Base-by-base conservation (phyloP, 2,888 invertebrate genomes). In the Litoditis marina region DNA sequence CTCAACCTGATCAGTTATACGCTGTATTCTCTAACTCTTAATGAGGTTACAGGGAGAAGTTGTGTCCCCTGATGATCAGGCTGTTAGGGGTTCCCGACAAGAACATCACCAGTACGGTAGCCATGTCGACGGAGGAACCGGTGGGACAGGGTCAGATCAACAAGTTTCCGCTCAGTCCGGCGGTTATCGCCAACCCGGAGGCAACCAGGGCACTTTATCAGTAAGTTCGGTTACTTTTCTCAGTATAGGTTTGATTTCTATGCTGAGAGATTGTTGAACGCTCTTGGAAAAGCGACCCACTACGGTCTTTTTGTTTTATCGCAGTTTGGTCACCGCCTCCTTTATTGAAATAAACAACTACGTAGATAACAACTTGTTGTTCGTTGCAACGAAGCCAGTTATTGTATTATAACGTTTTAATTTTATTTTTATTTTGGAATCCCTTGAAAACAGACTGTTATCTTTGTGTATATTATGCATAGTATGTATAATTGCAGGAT, bases 121-220 rank as follows among this genome's bases (percentile, higher is more conserved):
- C 42, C 16, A 27, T 46, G 11, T 30, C 46, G 1, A 44, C 59
- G 7, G 63, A 65, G 39, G 67, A 69, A 30, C 66, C 74, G 28
- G 52, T 77, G 2, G 76, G 76, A 27, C 74, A 77, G 53, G 76
- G 76, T 13, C 73, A 75, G 44, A 69, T 72, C 39, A 73, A 71
- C 30, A 44, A 62, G 36, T 75, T 73, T 47, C 63, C 75, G 4
- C 50, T 75, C 13, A 67, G 70, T 16, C 75, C 75, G 16, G 65
- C 75, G 13, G 74, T 75, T 30, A 68, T 73, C 27, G 65, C 74
- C 1, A 73, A 76, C 36, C 75, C 77, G 3, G 76, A 76, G 44
- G 71, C 71, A 5, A 76, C 77, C 42, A 54, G 78, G 28, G 75
- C 77, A 7, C 68, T 79, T 13, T 79, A 79, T 54, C 72, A 73